Base-by-base conservation (phyloP, 2,113 vertebrate genomes). In the Pelodiscus sinensis region DNA sequence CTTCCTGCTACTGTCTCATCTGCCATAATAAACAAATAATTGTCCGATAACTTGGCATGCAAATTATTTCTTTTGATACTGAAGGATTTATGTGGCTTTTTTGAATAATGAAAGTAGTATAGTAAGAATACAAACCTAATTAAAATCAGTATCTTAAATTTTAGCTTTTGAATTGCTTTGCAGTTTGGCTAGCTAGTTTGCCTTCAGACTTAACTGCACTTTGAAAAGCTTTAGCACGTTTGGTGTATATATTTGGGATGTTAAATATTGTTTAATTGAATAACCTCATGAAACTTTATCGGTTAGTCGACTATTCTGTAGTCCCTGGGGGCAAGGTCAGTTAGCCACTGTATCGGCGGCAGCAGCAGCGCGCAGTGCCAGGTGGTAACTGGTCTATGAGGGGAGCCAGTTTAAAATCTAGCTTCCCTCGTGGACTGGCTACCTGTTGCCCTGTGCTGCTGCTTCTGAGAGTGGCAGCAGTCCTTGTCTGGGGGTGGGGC, bases 211-310 rank as follows among this genome's bases (percentile, higher is more conserved):
- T 44, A 73, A 44, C 5, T 57, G 55, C 22, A 58, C 55, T 38
- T 27, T 84, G 93, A n/a, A n/a, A n/a, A n/a, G n/a, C n/a, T n/a
- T n/a, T n/a, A n/a, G 8, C 14, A 6, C 15, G 5, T 11, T 77
- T 15, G 85, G 31, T 7, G 19, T n/a, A 0, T 1, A 0, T 27
- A 44, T 10, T 44, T 6, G 44, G 44, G 44, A 44, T 44, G 44
- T 44, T 44, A 44, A 44, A 44, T 44, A 44, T 44, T 6, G 6
- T 5, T 6, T 44, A 44, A 44, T 44, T 44, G 44, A 44, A 44
- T 44, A 44, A 44, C 44, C 44, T 44, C 44, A 44, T 44, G 44
- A 44, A 44, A 44, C 44, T 44, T 44, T 44, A 44, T 44, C 44
- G 44, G 44, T 44, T 44, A 44, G 44, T 44, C 44, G 44, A 44